Evolutionary conservation across 92 coral and sea anemone species (phyloP).

Genomic region (Umimayanthus chanpuru): DNA sequence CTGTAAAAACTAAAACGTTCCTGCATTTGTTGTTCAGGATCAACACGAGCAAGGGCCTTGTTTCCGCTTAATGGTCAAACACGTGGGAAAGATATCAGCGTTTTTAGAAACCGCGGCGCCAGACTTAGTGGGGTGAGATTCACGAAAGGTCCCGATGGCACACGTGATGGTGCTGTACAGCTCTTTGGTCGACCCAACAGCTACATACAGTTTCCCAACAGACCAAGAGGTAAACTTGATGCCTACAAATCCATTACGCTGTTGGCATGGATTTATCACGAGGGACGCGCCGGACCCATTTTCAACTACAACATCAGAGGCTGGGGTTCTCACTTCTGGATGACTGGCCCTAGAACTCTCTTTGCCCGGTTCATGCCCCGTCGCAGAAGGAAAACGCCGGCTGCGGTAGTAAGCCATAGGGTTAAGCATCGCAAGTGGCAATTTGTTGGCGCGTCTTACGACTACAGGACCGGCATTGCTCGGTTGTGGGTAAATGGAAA

Average conservation of each 20-base stretch:
- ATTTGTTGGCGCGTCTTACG: slow-evolving; percentile 24
- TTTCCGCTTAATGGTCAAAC: slow-evolving; percentile 9
- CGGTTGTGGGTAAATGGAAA: slow-evolving; percentile 16
- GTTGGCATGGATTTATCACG: slow-evolving; percentile 18
- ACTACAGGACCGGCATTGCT: slow-evolving; percentile 9
- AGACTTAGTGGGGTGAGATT: background rate
- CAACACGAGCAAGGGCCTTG: slow-evolving; percentile 17
- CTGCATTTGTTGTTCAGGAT: background rate
- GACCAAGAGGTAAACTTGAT: slow-evolving; percentile 8
- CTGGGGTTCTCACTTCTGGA: slow-evolving; percentile 19
- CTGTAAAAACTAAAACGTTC: background rate
- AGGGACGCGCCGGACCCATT: slow-evolving; percentile 9
- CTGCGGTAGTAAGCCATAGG: background rate
- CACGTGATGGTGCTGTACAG: slow-evolving; percentile 17
- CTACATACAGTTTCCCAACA: slow-evolving; percentile 26
- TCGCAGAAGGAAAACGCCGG: background rate
- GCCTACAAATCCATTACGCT: slow-evolving; percentile 20
- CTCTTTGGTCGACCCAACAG: slow-evolving; percentile 7
- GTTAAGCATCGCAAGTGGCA: slow-evolving; percentile 37
- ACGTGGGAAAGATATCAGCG: slow-evolving; percentile 18
- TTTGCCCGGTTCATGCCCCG: slow-evolving; percentile 25
- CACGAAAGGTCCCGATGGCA: slow-evolving; percentile 27
- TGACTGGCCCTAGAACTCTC: background rate
- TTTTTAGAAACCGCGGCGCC: slow-evolving; percentile 21
- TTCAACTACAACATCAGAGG: slow-evolving; percentile 25